Evolutionary conservation across 2,888 invertebrate genomes (phyloP).

Genomic region (Hedya salicella): DNA sequence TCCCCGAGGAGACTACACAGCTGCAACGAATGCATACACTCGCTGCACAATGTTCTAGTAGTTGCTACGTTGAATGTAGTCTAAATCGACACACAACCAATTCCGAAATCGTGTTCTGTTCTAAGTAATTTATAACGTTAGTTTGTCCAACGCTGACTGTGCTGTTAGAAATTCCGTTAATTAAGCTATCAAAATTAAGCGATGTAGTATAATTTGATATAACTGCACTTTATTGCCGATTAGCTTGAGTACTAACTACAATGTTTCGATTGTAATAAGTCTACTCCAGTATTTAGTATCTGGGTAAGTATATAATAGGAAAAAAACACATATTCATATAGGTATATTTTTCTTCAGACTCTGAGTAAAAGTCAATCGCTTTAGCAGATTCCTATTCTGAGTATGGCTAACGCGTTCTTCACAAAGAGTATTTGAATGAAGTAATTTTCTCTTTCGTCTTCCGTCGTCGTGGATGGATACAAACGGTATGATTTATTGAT

Average conservation of each 20-base stretch:
- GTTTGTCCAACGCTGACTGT: constrained; percentile 21
- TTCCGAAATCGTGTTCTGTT: constrained; percentile 39
- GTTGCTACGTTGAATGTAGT: constrained; percentile 25
- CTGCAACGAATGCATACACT: constrained; percentile 34
- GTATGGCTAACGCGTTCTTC: constrained; percentile 20
- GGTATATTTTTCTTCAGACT: constrained; percentile 12
- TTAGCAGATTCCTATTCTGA: constrained; percentile 2
- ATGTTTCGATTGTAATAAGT: background rate
- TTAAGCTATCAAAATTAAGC: background rate
- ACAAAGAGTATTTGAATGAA: constrained; percentile 49
- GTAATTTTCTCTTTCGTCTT: constrained; percentile 61
- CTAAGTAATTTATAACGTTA: constrained; percentile 39
- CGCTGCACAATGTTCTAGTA: constrained; percentile 29
- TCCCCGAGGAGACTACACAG: constrained; percentile 16
- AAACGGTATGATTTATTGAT: constrained; percentile 66
- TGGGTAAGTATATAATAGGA: background rate
- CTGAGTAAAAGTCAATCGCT: constrained; percentile 18
- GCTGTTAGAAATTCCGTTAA: constrained; percentile 19
- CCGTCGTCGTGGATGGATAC: constrained; percentile 54
- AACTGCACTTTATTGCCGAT: background rate
- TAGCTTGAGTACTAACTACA: background rate
- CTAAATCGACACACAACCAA: constrained; percentile 40
- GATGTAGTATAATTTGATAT: background rate
- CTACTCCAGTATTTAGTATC: background rate
- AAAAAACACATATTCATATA: background rate